These are phyloP conservation scores for Heteromyza rotundicornis DNA, from an alignment of 2,888 invertebrate species.

Conservation along the genomic window DNA sequence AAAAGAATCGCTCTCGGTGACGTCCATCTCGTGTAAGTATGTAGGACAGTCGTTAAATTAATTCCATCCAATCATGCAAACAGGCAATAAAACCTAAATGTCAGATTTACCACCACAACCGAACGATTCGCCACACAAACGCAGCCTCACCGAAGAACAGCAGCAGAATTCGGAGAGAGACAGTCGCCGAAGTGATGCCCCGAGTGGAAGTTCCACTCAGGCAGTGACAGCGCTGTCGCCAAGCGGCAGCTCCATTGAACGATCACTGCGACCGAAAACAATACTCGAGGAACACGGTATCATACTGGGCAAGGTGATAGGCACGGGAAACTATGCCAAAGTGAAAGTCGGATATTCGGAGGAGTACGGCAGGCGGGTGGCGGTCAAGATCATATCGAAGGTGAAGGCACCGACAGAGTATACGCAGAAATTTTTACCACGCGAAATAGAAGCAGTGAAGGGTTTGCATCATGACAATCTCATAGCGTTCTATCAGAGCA, in stretches of 20 bases:
- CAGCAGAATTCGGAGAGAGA: neutral
- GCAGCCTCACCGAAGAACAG: neutral
- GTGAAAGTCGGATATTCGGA: slow-evolving; percentile 80
- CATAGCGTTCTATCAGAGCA: slow-evolving; percentile 81
- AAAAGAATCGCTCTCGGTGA: slow-evolving; percentile 23
- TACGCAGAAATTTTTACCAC: slow-evolving; percentile 78
- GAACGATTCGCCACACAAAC: too few species aligned
- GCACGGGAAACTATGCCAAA: slow-evolving; percentile 83
- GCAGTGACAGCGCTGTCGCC: too few species aligned
- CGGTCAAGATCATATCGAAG: slow-evolving; percentile 84
- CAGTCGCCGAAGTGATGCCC: too few species aligned
- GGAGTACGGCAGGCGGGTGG: slow-evolving; percentile 75
- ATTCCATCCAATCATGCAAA: too few species aligned
- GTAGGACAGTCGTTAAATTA: too few species aligned
- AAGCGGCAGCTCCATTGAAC: neutral
- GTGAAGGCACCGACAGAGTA: slow-evolving; percentile 82
- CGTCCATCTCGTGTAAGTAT: slow-evolving; percentile 21
- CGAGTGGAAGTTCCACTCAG: neutral
- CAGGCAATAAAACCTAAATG: too few species aligned
- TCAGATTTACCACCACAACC: too few species aligned
- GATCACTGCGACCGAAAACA: slow-evolving; percentile 59
- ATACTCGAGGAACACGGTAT: slow-evolving; percentile 82
- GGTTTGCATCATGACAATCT: slow-evolving; percentile 79
- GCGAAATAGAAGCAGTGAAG: slow-evolving; percentile 84
- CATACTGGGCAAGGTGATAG: slow-evolving; percentile 75